These are phyloP conservation scores for Antennarius striatus DNA, from an alignment of 2,113 vertebrate species.

Conservation along the genomic window DNA sequence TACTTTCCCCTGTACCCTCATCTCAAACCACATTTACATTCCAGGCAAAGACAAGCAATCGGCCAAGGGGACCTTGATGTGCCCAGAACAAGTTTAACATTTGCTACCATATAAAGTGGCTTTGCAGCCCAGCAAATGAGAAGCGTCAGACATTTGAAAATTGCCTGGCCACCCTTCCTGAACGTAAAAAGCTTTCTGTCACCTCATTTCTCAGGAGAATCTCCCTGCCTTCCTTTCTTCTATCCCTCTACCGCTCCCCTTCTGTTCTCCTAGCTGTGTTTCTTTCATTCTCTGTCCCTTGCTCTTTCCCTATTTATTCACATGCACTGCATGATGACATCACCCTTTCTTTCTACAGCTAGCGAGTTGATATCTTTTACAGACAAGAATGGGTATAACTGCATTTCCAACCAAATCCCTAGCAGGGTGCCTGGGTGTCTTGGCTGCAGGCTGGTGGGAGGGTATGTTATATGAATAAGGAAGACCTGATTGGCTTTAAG, in stretches of 20 bases:
- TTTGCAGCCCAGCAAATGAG: constrained; percentile 61
- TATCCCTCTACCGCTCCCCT: background rate
- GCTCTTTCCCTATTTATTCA: constrained; percentile 22
- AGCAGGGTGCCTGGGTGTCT: constrained; percentile 16
- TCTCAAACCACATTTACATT: constrained; percentile 61
- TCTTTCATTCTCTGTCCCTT: background rate
- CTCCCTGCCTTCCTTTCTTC: constrained; percentile 19
- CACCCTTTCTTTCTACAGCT: background rate
- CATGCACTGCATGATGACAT: constrained; percentile 20
- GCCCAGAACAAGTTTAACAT: constrained; percentile 70
- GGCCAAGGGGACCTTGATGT: constrained; percentile 69
- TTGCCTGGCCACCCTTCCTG: constrained; percentile 56
- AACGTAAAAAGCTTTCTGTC: constrained; percentile 67
- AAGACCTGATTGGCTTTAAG: constrained; percentile 58
- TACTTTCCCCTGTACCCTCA: constrained; percentile 3
- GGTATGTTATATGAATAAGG: constrained; percentile 32
- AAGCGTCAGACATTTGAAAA: constrained; percentile 69
- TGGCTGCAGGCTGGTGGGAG: constrained; percentile 14
- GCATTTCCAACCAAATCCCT: constrained; percentile 20
- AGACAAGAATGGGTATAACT: constrained; percentile 36
- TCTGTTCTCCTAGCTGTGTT: background rate
- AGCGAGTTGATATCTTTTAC: constrained; percentile 56
- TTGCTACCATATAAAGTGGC: constrained; percentile 62
- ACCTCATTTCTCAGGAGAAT: constrained; percentile 69
- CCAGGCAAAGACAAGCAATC: constrained; percentile 38